These are phyloP conservation scores for Mergus octosetaceus DNA, from an alignment of 2,797 vertebrate genomes.

Conservation along the genomic window DNA sequence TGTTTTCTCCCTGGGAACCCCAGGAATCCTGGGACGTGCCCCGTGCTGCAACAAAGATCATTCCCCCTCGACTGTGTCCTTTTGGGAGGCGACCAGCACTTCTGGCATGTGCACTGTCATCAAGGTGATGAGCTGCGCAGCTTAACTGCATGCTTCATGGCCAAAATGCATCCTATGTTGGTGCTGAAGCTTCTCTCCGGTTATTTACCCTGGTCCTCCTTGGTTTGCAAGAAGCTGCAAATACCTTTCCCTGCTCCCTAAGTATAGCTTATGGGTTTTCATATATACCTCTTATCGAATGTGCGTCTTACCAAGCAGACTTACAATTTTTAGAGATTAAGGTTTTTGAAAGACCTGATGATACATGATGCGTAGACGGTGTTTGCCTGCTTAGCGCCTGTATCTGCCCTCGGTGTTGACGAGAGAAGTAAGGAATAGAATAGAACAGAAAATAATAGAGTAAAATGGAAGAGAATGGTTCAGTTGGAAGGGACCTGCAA, in stretches of 20 bases:
- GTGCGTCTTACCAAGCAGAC: background rate
- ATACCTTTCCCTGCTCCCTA: background rate
- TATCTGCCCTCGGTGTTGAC: background rate
- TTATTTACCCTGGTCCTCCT: background rate
- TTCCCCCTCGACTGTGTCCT: conserved; percentile 2
- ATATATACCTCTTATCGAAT: background rate
- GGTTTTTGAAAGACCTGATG: background rate
- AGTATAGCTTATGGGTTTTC: background rate
- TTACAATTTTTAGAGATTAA: background rate
- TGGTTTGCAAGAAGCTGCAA: background rate
- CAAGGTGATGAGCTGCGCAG: background rate
- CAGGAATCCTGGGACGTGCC: background rate
- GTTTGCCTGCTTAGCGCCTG: background rate
- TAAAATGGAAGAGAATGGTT: background rate
- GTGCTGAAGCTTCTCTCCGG: background rate
- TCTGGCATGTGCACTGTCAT: rapidly evolving
- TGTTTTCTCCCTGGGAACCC: background rate
- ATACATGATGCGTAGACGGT: background rate
- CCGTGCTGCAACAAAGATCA: background rate
- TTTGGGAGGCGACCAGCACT: background rate
- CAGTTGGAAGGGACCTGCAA: background rate
- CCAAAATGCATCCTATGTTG: background rate
- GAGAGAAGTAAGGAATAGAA: background rate
- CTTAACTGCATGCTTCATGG: background rate
- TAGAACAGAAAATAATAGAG: too few relatives aligned